phyloP scores from a whole-genome alignment of 2,888 invertebrate genomes.

The Papilio demoleus region DNA sequence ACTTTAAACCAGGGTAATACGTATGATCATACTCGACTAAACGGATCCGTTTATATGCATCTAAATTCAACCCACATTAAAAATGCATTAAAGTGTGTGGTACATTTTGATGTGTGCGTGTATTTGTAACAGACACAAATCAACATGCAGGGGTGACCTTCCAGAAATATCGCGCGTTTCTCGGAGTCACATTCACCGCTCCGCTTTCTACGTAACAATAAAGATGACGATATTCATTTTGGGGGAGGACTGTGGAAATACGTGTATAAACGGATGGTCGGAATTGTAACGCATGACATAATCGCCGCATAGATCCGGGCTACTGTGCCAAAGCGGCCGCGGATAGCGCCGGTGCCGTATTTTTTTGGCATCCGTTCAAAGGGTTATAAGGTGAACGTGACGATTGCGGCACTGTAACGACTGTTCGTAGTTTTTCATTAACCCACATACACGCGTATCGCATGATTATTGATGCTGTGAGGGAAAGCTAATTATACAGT shows the following conservation, averaged over 20 bases:
- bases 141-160: conserved; percentile 61
- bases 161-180: conserved; percentile 62
- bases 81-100: conserved; percentile 26
- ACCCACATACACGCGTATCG: conserved; percentile 6
- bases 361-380: conserved; percentile 77
- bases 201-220: conserved; percentile 61
- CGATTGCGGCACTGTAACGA: conserved; percentile 55
- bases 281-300: conserved; percentile 78
- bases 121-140: conserved; percentile 40
- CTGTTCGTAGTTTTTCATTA: conserved; percentile 24
- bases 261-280: conserved; percentile 60
- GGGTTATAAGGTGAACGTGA: conserved; percentile 79
- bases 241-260: conserved; percentile 59
- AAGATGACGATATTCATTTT: conserved; percentile 54
- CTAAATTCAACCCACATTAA: conserved; percentile 26
- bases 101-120: conserved; percentile 35
- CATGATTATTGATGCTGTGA: conserved; percentile 17
- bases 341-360: conserved; percentile 59
- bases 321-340: conserved; percentile 73
- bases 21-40: background rate
- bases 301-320: conserved; percentile 78
- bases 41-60: conserved; percentile 5
- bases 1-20: conserved; percentile 48
- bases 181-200: conserved; percentile 47
- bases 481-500: conserved; percentile 16